Evolutionary conservation across 2,797 vertebrate species (phyloP).

Genomic region (Myiothlypis coronata): DNA sequence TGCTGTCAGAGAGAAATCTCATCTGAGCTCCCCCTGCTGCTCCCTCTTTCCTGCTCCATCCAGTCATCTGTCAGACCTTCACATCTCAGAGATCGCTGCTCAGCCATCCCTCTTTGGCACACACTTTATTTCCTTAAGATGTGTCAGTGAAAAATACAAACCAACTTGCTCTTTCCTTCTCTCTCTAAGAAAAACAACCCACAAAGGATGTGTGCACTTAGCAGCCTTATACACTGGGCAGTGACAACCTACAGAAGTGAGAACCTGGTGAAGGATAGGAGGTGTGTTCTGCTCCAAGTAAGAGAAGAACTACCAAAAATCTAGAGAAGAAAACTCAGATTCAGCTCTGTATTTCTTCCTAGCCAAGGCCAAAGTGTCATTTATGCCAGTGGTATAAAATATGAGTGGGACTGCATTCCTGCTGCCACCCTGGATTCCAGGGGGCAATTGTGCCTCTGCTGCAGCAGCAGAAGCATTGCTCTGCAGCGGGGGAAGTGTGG

Average conservation of each 20-base stretch:
- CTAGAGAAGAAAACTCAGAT: neutral
- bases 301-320: neutral
- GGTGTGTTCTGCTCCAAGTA: neutral
- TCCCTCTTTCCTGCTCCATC: neutral
- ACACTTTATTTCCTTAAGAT: neutral
- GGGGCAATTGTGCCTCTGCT: neutral
- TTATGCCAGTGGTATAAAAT: neutral
- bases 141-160: neutral
- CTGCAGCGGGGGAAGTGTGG: neutral
- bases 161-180: neutral
- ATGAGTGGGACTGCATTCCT: neutral
- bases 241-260: neutral
- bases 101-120: neutral
- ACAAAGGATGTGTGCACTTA: neutral
- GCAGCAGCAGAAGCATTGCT: neutral
- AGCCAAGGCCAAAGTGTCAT: neutral
- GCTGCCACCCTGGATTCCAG: neutral
- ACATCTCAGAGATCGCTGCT: neutral
- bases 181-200: neutral
- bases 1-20: neutral
- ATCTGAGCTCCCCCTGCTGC: neutral
- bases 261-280: neutral
- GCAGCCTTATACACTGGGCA: neutral
- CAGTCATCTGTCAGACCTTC: neutral
- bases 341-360: neutral